Percentiles rank a stretch among this genome's conserved stretches.
Evolutionary conservation across 2,888 invertebrate species (phyloP).

Genomic region (Mantis religiosa): DNA sequence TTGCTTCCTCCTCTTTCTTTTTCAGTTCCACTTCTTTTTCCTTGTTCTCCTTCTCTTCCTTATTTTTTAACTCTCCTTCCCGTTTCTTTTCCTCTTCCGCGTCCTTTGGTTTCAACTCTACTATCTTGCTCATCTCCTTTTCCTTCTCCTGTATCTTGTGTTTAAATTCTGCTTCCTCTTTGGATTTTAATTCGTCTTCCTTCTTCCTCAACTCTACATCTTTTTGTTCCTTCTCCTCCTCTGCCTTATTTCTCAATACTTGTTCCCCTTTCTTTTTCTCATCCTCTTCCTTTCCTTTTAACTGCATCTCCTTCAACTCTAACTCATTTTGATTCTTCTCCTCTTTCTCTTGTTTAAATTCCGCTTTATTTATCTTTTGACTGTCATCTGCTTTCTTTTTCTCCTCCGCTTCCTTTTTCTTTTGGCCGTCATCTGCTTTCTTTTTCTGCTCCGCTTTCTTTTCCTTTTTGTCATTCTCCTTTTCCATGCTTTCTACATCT

Average conservation of each 20-base stretch:
- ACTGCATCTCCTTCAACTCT: neutral
- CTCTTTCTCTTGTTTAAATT: neutral
- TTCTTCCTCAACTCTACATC: neutral
- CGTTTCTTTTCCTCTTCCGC: constrained; percentile 4
- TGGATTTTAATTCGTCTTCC: constrained; percentile 24
- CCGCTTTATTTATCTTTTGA: neutral
- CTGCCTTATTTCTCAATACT: neutral
- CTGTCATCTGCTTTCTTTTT: neutral
- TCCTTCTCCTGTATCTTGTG: constrained; percentile 22
- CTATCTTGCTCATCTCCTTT: constrained; percentile 26
- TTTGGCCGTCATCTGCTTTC: neutral
- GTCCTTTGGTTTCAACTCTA: constrained; percentile 13
- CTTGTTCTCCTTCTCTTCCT: neutral
- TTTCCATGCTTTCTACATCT: neutral
- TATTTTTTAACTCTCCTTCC: neutral
- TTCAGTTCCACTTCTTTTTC: neutral
- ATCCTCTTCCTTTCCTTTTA: neutral
- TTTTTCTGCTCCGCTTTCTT: neutral
- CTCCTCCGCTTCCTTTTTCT: neutral
- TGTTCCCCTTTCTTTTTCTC: neutral
- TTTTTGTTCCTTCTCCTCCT: constrained; percentile 14
- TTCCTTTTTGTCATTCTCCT: neutral
- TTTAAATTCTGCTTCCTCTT: constrained; percentile 21
- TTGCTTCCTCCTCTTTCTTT: neutral
- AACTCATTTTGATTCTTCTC: neutral